These are phyloP conservation scores for Phasianus colchicus DNA, from an alignment of 2,113 vertebrate species.

Conservation along the genomic window DNA sequence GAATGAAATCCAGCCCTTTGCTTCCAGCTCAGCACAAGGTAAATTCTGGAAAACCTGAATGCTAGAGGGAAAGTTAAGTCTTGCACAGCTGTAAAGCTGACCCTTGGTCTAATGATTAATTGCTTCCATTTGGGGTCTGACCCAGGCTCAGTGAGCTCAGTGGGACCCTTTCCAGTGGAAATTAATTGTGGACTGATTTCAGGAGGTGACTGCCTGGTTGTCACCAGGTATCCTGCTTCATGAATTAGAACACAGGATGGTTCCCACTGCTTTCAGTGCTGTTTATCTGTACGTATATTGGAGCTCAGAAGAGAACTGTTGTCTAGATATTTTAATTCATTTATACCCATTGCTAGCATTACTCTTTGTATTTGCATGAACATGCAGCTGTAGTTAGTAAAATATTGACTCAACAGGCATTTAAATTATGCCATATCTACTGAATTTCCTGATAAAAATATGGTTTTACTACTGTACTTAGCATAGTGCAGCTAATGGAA, in stretches of 20 bases:
- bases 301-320: neutral
- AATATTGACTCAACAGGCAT: neutral
- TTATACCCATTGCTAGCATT: neutral
- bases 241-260: neutral
- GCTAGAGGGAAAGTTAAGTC: neutral
- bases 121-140: neutral
- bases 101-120: neutral
- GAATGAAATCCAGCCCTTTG: neutral
- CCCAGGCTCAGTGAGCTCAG: neutral
- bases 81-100: neutral
- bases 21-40: neutral
- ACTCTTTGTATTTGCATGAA: neutral
- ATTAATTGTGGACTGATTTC: neutral
- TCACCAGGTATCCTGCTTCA: neutral
- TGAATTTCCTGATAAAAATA: constrained; percentile 40
- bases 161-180: neutral
- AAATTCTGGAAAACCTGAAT: neutral
- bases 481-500: neutral
- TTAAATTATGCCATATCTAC: constrained; percentile 4
- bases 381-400: neutral
- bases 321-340: neutral
- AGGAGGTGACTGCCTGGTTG: neutral
- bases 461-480: neutral
- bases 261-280: neutral
- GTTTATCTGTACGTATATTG: neutral